Percentiles rank a stretch among this genome's conserved stretches.
phyloP scores from a whole-genome alignment of 2,888 invertebrate species.

The Eulithis prunata region DNA sequence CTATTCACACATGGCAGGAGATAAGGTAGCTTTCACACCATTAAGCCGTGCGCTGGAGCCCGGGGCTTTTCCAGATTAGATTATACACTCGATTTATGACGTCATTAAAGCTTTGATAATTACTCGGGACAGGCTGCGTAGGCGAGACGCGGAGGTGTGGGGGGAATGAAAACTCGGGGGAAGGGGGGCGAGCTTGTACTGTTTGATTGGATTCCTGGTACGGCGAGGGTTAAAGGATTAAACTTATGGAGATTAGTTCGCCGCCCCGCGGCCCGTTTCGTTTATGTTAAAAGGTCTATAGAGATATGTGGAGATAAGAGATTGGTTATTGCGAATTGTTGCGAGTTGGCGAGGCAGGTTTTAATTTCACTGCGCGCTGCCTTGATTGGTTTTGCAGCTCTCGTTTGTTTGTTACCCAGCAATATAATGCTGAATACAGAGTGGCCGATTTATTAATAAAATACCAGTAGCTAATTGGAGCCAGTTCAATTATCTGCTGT shows the following conservation, averaged over 20 bases:
- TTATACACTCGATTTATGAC: constrained; percentile 85
- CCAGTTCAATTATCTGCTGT: constrained; percentile 19
- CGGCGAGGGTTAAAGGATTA: constrained; percentile 83
- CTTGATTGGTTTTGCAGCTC: constrained; percentile 60
- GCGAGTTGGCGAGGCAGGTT: constrained; percentile 66
- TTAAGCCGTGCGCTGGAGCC: constrained; percentile 83
- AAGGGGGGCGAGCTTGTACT: constrained; percentile 75
- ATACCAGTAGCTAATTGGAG: constrained; percentile 34
- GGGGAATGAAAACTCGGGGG: constrained; percentile 57
- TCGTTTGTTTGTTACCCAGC: constrained; percentile 43
- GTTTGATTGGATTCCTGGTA: constrained; percentile 85
- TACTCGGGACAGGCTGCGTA: constrained; percentile 85
- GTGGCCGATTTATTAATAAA: constrained; percentile 19
- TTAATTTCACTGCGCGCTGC: constrained; percentile 71
- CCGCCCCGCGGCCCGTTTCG: constrained; percentile 81
- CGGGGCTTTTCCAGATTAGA: constrained; percentile 86
- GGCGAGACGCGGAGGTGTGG: constrained; percentile 64
- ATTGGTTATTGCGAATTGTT: constrained; percentile 83
- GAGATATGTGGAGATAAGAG: constrained; percentile 82
- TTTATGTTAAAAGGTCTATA: constrained; percentile 82
- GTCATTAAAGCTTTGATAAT: constrained; percentile 86
- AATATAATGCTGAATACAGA: constrained; percentile 25
- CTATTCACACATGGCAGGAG: constrained; percentile 85
- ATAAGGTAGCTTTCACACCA: constrained; percentile 85
- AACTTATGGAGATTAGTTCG: constrained; percentile 84